A percentile compares a stretch with the other conserved stretches of the same genome.
Evolutionary conservation across 2,797 vertebrate genomes (phyloP).

Genomic region (Eidolon dupreanum): DNA sequence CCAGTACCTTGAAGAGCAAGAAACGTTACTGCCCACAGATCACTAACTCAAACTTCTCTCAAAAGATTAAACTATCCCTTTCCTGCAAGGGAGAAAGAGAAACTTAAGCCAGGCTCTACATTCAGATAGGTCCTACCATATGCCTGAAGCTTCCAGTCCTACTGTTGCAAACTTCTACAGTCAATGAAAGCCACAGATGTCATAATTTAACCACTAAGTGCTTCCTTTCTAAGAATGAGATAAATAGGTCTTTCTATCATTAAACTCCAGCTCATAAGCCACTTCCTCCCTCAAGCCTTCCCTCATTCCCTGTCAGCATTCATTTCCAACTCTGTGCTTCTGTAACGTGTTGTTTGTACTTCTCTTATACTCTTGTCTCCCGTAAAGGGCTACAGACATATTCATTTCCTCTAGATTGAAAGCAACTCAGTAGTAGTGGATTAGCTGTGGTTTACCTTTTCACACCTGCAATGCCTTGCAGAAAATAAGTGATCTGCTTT

Average conservation of each 20-base stretch:
- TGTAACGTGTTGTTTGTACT: background rate
- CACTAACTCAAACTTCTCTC: background rate
- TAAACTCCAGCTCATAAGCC: background rate
- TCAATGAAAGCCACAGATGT: background rate
- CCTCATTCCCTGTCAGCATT: background rate
- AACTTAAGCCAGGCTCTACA: background rate
- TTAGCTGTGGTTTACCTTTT: background rate
- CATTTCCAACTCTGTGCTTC: background rate
- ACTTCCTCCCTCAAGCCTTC: background rate
- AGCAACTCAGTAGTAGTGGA: background rate
- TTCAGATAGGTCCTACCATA: background rate
- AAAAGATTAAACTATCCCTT: background rate
- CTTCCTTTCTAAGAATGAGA: conserved; percentile 31
- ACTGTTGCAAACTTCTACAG: background rate
- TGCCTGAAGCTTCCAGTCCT: background rate
- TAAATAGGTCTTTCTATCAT: background rate
- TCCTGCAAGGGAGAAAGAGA: background rate
- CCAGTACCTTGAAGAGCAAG: background rate
- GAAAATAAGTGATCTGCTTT: conserved; percentile 15
- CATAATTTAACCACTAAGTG: background rate
- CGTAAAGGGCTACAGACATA: background rate
- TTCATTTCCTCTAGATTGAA: background rate
- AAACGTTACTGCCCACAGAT: background rate
- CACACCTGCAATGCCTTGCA: background rate
- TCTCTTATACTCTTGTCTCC: background rate